Base-by-base conservation (phyloP, 2,797 vertebrate genomes). In the Rhynchotus rufescens region DNA sequence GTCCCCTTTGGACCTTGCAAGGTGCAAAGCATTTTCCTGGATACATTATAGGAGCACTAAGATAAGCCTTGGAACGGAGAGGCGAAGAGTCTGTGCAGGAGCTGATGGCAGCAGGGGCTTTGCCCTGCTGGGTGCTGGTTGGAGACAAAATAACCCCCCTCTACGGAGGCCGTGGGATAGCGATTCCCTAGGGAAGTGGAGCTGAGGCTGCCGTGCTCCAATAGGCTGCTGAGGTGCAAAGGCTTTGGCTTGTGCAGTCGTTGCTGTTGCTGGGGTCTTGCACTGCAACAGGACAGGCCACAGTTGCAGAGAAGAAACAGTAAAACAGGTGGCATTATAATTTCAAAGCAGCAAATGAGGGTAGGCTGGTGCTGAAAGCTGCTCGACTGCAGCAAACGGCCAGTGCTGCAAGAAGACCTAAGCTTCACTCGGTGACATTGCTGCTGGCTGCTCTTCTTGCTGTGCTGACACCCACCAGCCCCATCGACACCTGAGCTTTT, bases 41-140 rank as follows among this genome's bases (percentile, higher is more conserved):
- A 6, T 19, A 3, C n/a, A 19, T 6, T 3, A 49, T 23, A 34
- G 47, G 4, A 2, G 36, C 1, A 11, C 26, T 6, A 1, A 38
- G n/a, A 25, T 9, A 8, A 66, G 16, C 15, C 1, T 1, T 15
- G 54, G 16, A 34, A 52, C 12, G 11, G 61, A 30, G 32, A 38
- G 34, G 19, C 10, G 14, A 30, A n/a, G 56, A 60, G 32, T 4
- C 34, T 51, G 28, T 3, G 1, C 21, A 4, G 22, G 14, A 23
- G 74, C 32, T 0, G 0, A 4, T 12, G 6, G 34, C 42, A 15
- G 40, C n/a, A 0, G 0, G 26, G 28, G 52, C 76, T 49, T 64
- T 22, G 19, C 21, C 12, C 2, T 42, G 26, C 42, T 1, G 3
- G 15, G 1, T 4, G 7, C 47, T 40, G 16, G 2, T n/a, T 40